These are phyloP conservation scores for Drosophila nigricruria DNA, from an alignment of 2,888 invertebrate species.

Conservation along the genomic window DNA sequence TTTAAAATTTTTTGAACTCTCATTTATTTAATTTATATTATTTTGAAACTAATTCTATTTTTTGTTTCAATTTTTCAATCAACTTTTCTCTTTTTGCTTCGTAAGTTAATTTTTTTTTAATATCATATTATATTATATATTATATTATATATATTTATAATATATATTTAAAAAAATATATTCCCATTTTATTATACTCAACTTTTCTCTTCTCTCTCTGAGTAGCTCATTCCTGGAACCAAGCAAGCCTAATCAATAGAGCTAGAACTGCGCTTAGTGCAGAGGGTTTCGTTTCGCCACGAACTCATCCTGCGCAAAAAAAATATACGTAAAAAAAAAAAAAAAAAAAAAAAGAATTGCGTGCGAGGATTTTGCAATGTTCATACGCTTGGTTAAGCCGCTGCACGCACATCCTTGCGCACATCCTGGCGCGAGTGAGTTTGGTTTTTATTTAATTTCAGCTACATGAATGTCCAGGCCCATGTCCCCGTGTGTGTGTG, in stretches of 20 bases:
- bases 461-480: slow-evolving; percentile 55
- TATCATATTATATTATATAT: no score
- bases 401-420: slow-evolving; percentile 69
- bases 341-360: slow-evolving; percentile 48
- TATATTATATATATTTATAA: no score
- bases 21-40: no score
- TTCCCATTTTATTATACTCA: neutral
- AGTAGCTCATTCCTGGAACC: slow-evolving; percentile 10
- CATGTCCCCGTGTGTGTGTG: slow-evolving; percentile 13
- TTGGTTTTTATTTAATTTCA: slow-evolving; percentile 69
- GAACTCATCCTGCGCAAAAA: slow-evolving; percentile 30
- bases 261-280: slow-evolving; percentile 11
- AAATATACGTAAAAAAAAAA: neutral
- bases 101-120: no score
- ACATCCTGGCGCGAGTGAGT: slow-evolving; percentile 58
- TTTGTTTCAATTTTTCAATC: no score
- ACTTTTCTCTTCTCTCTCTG: no score
- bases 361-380: slow-evolving; percentile 70
- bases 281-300: slow-evolving; percentile 3
- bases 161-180: neutral
- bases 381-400: slow-evolving; percentile 66
- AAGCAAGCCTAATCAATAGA: neutral
- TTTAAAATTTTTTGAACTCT: no score
- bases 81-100: no score
- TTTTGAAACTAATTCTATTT: no score